Conservation (phyloP, 2,113 vertebrate genomes). For the Hydrolagus affinis region DNA sequence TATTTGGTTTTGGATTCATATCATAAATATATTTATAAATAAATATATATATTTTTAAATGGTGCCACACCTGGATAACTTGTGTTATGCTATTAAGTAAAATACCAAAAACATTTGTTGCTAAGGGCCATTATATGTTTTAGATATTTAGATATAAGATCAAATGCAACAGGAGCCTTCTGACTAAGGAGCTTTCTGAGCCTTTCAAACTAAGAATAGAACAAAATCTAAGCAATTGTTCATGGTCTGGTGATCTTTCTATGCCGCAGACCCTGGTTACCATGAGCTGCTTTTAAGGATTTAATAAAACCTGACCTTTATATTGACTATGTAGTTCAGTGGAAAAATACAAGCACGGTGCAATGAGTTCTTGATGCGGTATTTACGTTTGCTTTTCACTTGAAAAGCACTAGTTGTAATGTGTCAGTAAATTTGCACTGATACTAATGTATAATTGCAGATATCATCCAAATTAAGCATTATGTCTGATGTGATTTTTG, state of each 20-base stretch:
- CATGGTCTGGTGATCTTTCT: not conserved
- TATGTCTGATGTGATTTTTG: not conserved
- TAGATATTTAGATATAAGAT: too few relatives aligned
- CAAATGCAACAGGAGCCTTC: too few relatives aligned
- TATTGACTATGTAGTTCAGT: not conserved
- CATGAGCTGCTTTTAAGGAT: not conserved
- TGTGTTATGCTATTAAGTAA: too few relatives aligned
- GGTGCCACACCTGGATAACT: too few relatives aligned
- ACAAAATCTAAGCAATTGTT: not conserved
- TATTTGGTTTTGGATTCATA: too few relatives aligned
- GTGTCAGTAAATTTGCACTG: not conserved
- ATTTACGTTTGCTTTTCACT: not conserved
- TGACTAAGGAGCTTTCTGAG: not conserved
- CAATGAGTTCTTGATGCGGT: not conserved
- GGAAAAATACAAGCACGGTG: not conserved
- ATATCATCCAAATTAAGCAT: not conserved
- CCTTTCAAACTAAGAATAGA: not conserved
- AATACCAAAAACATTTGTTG: too few relatives aligned
- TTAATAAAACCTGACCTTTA: not conserved
- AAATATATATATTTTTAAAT: too few relatives aligned
- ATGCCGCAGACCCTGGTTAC: not conserved
- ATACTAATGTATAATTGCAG: not conserved
- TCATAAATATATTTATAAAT: too few relatives aligned
- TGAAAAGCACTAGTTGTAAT: not conserved
- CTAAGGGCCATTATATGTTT: too few relatives aligned